phyloP scores from a whole-genome alignment of 2,888 invertebrate genomes.

The Brachypalpus laphriformis region DNA sequence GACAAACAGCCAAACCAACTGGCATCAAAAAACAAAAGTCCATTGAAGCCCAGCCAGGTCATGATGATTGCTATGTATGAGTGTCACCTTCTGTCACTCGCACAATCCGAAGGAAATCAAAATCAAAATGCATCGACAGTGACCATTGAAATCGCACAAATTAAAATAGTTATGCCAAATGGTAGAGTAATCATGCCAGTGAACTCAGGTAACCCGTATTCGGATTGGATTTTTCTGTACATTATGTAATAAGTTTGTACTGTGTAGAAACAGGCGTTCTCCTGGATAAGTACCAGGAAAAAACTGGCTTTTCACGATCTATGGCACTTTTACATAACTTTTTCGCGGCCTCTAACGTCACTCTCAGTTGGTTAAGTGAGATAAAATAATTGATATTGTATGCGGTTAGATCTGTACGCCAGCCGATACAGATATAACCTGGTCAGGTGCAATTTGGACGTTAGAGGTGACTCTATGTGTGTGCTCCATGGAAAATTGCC shows the following conservation, averaged over 20 bases:
- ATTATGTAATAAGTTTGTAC: conserved; percentile 44
- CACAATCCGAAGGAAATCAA: conserved; percentile 24
- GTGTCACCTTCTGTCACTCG: conserved; percentile 56
- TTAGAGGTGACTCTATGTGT: not conserved
- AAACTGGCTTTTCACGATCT: conserved; percentile 39
- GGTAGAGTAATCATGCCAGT: conserved; percentile 47
- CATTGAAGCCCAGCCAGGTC: conserved; percentile 62
- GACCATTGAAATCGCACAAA: not conserved
- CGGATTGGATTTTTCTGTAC: conserved; percentile 17
- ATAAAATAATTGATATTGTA: conserved; percentile 32
- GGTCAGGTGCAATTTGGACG: conserved; percentile 10
- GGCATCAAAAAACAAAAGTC: conserved; percentile 18
- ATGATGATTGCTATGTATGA: conserved; percentile 50
- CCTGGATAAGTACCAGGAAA: conserved; percentile 25
- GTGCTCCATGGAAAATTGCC: conserved; percentile 50
- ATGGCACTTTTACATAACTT: conserved; percentile 44
- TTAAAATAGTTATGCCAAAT: not conserved
- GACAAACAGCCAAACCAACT: conserved; percentile 11
- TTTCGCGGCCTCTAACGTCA: conserved; percentile 1
- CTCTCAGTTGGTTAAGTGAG: not conserved
- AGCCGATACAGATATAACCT: conserved; percentile 43
- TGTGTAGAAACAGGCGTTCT: conserved; percentile 18
- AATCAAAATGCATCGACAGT: conserved; percentile 37
- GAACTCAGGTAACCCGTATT: conserved; percentile 52
- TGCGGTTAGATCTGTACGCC: not conserved